A percentile compares a stretch with the other conserved stretches of the same genome.
Conservation (phyloP, 2,888 invertebrate genomes). For the Himalopsyche kuldschensis region DNA sequence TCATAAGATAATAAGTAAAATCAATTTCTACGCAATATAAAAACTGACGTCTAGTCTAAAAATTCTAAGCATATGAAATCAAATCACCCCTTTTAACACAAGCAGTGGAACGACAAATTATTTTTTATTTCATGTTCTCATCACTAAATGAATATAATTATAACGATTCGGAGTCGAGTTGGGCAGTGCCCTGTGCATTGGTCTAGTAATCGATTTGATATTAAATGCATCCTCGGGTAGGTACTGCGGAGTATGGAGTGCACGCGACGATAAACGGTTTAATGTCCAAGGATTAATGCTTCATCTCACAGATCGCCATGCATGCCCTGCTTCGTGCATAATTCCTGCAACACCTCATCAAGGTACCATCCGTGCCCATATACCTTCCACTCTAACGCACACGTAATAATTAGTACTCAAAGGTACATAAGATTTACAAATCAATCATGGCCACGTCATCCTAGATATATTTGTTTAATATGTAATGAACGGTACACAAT, state of each 20-base stretch:
- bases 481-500: too few relatives aligned
- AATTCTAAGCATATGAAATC: too few relatives aligned
- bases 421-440: neutral
- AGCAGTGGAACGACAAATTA: too few relatives aligned
- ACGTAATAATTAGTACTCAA: neutral
- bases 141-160: too few relatives aligned
- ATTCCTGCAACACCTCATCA: neutral
- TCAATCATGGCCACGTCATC: neutral
- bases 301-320: slow-evolving; percentile 7
- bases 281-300: slow-evolving; percentile 12
- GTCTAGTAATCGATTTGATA: neutral
- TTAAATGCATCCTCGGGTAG: neutral
- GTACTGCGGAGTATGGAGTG: neutral
- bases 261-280: slow-evolving; percentile 13
- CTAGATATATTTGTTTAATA: neutral
- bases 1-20: too few relatives aligned
- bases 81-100: too few relatives aligned
- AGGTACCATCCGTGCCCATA: neutral
- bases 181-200: neutral
- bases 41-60: too few relatives aligned
- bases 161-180: too few relatives aligned
- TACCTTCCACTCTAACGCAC: neutral
- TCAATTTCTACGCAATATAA: too few relatives aligned
- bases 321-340: neutral
- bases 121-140: too few relatives aligned